Conservation (phyloP, 2,888 invertebrate species). For the Dasysyrphus albostriatus region DNA sequence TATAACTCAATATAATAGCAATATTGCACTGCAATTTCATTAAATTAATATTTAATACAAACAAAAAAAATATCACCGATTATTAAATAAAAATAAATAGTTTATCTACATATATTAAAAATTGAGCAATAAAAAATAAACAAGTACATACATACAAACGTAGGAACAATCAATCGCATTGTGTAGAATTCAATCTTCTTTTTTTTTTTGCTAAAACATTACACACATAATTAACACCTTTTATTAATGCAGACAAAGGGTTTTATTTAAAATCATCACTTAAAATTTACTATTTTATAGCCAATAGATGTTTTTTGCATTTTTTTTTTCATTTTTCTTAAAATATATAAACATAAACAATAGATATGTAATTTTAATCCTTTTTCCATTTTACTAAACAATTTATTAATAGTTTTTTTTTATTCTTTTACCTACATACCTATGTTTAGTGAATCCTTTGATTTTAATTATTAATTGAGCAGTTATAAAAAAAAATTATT, state of each 20-base stretch:
- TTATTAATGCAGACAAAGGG: conserved; percentile 17
- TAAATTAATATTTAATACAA: background rate
- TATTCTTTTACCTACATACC: background rate
- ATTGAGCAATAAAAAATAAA: conserved; percentile 35
- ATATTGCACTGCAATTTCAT: conserved; percentile 41
- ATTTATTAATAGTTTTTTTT: background rate
- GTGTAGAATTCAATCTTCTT: conserved; percentile 54
- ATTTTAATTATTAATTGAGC: background rate
- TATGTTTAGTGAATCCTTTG: background rate
- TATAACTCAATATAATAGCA: conserved; percentile 18
- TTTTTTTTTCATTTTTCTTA: background rate
- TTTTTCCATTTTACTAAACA: background rate
- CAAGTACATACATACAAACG: conserved; percentile 39
- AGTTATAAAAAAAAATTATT: background rate
- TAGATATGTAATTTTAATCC: background rate
- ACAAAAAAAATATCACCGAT: conserved; percentile 23
- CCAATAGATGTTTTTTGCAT: conserved; percentile 36
- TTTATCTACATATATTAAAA: conserved; percentile 43
- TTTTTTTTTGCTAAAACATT: background rate
- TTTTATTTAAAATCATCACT: background rate
- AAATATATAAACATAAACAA: background rate
- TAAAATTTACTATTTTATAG: conserved; percentile 34
- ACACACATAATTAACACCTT: background rate
- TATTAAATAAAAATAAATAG: conserved; percentile 43
- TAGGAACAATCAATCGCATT: conserved; percentile 76